Base-by-base conservation (phyloP, 1,140 invertebrate genomes). In the Adelges cooleyi region DNA sequence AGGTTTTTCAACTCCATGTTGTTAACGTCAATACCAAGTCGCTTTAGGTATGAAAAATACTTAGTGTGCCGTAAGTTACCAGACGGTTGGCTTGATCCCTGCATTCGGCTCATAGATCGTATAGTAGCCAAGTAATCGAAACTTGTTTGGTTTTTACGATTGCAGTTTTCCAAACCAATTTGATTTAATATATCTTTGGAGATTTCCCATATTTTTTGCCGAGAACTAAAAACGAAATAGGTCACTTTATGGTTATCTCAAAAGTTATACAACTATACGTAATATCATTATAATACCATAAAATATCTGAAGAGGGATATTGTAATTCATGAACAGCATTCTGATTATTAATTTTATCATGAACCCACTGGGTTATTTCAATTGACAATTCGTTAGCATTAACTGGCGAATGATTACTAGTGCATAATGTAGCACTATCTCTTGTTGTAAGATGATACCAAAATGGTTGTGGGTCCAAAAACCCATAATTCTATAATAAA, bases 401-500 rank as follows among this genome's bases (percentile, higher is more conserved):
- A n/a, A 29, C 17, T 3, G n/a, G 27, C 40, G 22, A 62, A 62
- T 62, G 13, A 33, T 62, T 6, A 0, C 25, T 48, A 20, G 29
- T 25, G 33, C 20, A 46, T 62, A 46, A 29, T 29, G 23, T 33
- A 48, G 56, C 23, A 46, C 56, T 62, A 3, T 62, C 56, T 15
- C 27, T 62, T 9, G 0, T 48, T 2, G 2, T 17, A 29, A 62
- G 9, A 15, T 62, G 40, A 48, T 62, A 10, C 56, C 56, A 62
- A 62, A 62, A 62, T n/a, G 56, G 56, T 4, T 62, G 56, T 3
- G 56, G 42, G 15, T 62, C 56, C 46, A 62, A 48, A 18, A 48
- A 62, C 15, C 29, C 10, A 3, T 46, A 33, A n/a, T 17, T 33
- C 56, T 62, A 33, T 44, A 44, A 11, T 8, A 11, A 15, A n/a